Evolutionary conservation across 1,140 invertebrate genomes (phyloP).

Genomic region (Littorina saxatilis): DNA sequence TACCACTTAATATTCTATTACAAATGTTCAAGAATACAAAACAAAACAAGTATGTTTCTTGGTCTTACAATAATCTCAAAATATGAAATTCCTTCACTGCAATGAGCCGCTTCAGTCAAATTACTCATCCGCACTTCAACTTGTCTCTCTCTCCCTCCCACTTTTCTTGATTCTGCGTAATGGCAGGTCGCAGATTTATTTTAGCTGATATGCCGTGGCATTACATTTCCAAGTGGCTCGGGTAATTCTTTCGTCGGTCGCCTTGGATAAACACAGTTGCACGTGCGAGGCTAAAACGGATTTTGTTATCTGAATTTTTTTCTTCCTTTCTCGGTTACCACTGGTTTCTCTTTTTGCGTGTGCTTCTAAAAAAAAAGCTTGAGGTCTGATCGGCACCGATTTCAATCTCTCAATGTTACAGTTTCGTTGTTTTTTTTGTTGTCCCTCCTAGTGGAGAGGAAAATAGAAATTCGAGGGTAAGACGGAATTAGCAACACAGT

Average conservation of each 20-base stretch:
- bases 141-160: neutral
- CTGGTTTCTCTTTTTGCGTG: too few species aligned
- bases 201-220: neutral
- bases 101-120: too few species aligned
- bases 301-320: conserved; percentile 5
- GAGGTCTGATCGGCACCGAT: neutral
- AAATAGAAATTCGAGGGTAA: too few species aligned
- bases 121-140: neutral
- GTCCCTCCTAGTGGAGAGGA: too few species aligned
- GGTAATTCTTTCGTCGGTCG: neutral
- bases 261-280: conserved; percentile 21
- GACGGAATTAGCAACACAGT: too few species aligned
- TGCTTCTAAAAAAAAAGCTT: neutral
- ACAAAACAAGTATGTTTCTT: too few species aligned
- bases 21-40: too few species aligned
- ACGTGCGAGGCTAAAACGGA: conserved; percentile 24
- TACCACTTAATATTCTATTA: too few species aligned
- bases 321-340: neutral
- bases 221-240: neutral
- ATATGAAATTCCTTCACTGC: too few species aligned
- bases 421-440: too few species aligned
- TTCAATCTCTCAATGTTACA: neutral
- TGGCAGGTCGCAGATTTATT: neutral
- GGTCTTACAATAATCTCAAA: too few species aligned
- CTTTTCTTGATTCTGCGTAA: neutral